Conservation (phyloP, 2,888 invertebrate genomes). For the Halictus quadricinctus region DNA sequence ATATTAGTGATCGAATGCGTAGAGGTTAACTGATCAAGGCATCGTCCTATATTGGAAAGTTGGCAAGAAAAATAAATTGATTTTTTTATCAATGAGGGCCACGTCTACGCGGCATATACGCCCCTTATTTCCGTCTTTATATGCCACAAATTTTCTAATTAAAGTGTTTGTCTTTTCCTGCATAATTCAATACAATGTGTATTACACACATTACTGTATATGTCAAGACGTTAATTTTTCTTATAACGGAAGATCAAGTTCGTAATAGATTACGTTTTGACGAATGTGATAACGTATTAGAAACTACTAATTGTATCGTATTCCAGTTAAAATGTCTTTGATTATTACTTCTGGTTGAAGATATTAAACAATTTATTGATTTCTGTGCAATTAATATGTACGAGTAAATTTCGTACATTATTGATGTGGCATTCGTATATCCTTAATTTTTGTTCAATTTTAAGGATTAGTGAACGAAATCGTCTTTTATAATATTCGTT, state of each 20-base stretch:
- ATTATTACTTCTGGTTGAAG: neutral
- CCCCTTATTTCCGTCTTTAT: constrained; percentile 72
- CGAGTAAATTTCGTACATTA: neutral
- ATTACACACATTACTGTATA: constrained; percentile 4
- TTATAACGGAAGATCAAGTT: neutral
- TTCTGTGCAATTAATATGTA: constrained; percentile 13
- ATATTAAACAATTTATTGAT: constrained; percentile 2
- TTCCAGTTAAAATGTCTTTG: constrained; percentile 4
- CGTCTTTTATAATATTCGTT: neutral
- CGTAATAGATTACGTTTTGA: constrained; percentile 3
- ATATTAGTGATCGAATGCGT: constrained; percentile 14
- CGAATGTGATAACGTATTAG: constrained; percentile 5
- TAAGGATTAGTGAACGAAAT: constrained; percentile 3
- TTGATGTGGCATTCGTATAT: neutral
- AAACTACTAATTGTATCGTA: constrained; percentile 14
- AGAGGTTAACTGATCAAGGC: constrained; percentile 57
- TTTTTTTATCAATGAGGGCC: constrained; percentile 62
- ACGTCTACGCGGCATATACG: constrained; percentile 68
- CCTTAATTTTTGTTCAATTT: neutral
- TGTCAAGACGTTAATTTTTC: constrained; percentile 16
- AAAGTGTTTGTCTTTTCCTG: constrained; percentile 18
- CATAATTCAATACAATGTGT: neutral
- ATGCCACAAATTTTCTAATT: constrained; percentile 39
- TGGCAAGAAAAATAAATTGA: constrained; percentile 54
- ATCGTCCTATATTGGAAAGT: constrained; percentile 37